These are phyloP conservation scores for Zalophus californianus DNA, from an alignment of 2,797 vertebrate genomes.

Conservation along the genomic window DNA sequence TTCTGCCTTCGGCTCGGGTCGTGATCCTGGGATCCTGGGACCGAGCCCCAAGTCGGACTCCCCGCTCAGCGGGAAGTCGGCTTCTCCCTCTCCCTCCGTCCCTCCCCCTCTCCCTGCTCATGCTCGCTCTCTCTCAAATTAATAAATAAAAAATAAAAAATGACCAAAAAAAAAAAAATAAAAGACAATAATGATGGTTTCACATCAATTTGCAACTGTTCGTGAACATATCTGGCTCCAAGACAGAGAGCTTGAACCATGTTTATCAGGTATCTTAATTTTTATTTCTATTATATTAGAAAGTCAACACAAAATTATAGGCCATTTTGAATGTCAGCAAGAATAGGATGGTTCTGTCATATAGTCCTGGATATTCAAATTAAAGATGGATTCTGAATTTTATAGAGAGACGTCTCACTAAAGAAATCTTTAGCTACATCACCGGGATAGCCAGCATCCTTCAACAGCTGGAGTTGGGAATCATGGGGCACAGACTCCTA, in stretches of 20 bases:
- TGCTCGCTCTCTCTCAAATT: background rate
- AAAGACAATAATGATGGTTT: background rate
- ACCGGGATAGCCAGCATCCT: background rate
- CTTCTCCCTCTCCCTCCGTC: background rate
- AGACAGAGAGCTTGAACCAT: background rate
- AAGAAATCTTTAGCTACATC: background rate
- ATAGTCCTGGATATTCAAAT: background rate
- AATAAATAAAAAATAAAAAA: background rate
- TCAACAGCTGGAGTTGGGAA: no score
- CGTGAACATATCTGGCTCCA: background rate
- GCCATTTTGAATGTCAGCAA: background rate
- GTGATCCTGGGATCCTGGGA: background rate
- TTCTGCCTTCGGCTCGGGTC: background rate
- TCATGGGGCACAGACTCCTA: accelerated
- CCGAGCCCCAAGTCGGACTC: accelerated
- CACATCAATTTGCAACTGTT: background rate
- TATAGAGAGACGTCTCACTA: background rate
- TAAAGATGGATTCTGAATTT: background rate
- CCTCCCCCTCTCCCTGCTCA: background rate
- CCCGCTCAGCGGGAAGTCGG: background rate
- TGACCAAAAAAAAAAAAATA: background rate
- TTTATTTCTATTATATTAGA: background rate
- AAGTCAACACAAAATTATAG: background rate
- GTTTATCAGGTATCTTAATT: background rate
- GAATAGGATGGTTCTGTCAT: background rate